phyloP scores from a whole-genome alignment of 2,888 invertebrate genomes.

The Sinelater perroti region DNA sequence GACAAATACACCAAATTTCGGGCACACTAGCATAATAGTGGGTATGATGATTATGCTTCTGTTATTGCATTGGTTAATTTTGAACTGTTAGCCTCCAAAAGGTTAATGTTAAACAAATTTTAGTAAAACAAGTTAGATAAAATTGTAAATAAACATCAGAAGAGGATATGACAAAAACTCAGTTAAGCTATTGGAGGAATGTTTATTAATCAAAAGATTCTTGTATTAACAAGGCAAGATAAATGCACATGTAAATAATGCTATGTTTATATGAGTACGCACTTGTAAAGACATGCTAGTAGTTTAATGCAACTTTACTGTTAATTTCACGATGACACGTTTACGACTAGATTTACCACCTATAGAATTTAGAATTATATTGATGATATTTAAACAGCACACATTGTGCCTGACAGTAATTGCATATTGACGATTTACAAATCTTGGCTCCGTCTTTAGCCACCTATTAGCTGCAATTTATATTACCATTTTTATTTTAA shows the following conservation, averaged over 20 bases:
- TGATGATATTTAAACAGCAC: no score
- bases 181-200: conserved; percentile 26
- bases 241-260: conserved; percentile 6
- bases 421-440: conserved; percentile 11
- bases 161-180: conserved; percentile 16
- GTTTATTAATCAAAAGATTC: conserved; percentile 31
- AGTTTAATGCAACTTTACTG: neutral
- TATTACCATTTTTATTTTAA: neutral
- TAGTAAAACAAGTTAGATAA: no score
- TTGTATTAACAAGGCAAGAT: conserved; percentile 22
- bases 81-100: no score
- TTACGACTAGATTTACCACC: conserved; percentile 25
- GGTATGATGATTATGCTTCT: no score
- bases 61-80: no score
- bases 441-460: no score
- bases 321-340: conserved; percentile 24
- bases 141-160: no score
- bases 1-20: conserved; percentile 51
- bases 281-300: conserved; percentile 6
- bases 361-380: neutral
- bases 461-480: no score
- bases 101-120: no score
- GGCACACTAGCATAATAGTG: conserved; percentile 47
- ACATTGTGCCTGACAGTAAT: neutral
- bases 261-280: conserved; percentile 1